These are phyloP conservation scores for Micronisus gabar DNA, from an alignment of 2,113 vertebrate species.

Conservation along the genomic window DNA sequence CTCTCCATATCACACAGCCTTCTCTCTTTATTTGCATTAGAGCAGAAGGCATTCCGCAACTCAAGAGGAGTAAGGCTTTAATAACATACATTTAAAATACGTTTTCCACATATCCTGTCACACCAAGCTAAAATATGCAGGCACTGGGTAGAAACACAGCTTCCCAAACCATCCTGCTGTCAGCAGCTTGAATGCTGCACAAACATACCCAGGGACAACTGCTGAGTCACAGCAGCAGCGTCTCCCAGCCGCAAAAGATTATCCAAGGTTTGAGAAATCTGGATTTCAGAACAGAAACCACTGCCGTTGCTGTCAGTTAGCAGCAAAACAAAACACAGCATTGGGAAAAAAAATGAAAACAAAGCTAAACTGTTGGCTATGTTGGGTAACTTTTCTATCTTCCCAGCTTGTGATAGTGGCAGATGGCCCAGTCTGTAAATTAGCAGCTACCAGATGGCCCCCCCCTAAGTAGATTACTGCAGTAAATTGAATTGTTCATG, in stretches of 20 bases:
- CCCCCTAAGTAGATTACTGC: constrained; percentile 63
- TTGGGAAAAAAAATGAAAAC: neutral
- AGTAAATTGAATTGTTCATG: constrained; percentile 58
- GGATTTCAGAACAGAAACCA: constrained; percentile 6
- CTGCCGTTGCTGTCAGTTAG: neutral
- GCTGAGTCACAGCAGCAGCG: constrained; percentile 20
- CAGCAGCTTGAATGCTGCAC: neutral
- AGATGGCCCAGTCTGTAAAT: constrained; percentile 65
- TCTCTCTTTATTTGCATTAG: neutral
- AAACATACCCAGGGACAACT: neutral
- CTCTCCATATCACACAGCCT: neutral
- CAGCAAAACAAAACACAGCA: neutral
- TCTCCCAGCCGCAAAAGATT: neutral
- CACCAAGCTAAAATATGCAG: neutral
- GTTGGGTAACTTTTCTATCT: constrained; percentile 44
- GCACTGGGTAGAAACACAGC: neutral
- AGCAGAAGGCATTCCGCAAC: neutral
- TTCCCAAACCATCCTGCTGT: neutral
- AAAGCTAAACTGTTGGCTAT: constrained; percentile 43
- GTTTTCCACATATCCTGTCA: neutral
- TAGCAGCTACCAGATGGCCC: constrained; percentile 63
- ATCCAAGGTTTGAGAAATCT: neutral
- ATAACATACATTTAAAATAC: neutral
- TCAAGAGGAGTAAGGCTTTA: neutral
- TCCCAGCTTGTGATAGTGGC: constrained; percentile 33